Evolutionary conservation across 2,888 invertebrate species (phyloP).

Genomic region (Ophion slaviceki): DNA sequence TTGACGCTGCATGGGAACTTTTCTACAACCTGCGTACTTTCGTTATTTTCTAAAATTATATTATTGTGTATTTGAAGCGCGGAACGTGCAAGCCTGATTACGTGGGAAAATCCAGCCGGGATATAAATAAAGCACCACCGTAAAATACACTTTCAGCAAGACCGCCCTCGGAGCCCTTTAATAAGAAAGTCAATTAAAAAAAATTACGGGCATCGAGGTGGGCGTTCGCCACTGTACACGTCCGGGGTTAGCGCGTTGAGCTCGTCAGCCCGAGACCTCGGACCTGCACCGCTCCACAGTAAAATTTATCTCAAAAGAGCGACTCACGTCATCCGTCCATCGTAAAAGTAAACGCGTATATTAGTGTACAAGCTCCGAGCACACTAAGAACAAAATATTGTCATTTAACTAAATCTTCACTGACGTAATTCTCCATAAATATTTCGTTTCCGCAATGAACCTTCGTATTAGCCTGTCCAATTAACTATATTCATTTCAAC

Average conservation of each 20-base stretch:
- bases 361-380: background rate
- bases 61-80: slow-evolving; percentile 1
- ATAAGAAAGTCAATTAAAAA: slow-evolving; percentile 78
- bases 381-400: background rate
- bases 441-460: background rate
- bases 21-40: background rate
- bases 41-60: background rate
- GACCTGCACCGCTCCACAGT: slow-evolving; percentile 52
- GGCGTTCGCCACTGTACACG: slow-evolving; percentile 62
- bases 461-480: background rate
- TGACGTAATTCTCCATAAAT: background rate
- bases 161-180: slow-evolving; percentile 62
- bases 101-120: slow-evolving; percentile 49
- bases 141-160: slow-evolving; percentile 50
- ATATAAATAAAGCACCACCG: slow-evolving; percentile 60
- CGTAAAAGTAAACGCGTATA: slow-evolving; percentile 19
- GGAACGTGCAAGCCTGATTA: slow-evolving; percentile 16
- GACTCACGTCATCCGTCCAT: slow-evolving; percentile 71
- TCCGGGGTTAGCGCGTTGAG: slow-evolving; percentile 50
- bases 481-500: background rate
- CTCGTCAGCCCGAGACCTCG: slow-evolving; percentile 63
- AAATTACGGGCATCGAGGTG: slow-evolving; percentile 76
- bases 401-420: background rate
- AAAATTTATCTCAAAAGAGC: slow-evolving; percentile 48
- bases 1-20: background rate